Evolutionary conservation across 1,140 invertebrate genomes (phyloP).

Genomic region (Schlechtendalia chinensis): DNA sequence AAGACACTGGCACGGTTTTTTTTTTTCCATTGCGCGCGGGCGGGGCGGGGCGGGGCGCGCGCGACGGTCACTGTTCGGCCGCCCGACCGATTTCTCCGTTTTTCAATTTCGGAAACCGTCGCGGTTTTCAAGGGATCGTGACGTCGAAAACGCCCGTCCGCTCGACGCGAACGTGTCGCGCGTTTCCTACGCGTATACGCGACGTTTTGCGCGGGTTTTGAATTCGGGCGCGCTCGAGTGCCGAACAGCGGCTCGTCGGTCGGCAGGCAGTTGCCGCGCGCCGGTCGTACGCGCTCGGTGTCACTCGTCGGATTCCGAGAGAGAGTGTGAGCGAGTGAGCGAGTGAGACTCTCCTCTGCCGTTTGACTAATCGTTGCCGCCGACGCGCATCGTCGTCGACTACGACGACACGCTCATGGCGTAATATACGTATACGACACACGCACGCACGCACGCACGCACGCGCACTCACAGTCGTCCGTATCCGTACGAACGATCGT

Average conservation of each 20-base stretch:
- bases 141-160: neutral
- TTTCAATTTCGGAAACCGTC: neutral
- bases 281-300: slow-evolving; percentile 19
- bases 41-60: neutral
- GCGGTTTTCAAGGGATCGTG: neutral
- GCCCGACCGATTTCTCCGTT: neutral
- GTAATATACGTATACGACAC: neutral
- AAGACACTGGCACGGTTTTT: too few species aligned
- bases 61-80: slow-evolving; percentile 27
- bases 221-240: slow-evolving; percentile 23
- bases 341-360: too few species aligned
- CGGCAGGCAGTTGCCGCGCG: neutral
- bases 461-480: neutral
- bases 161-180: neutral
- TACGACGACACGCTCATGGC: too few species aligned
- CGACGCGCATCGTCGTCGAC: neutral
- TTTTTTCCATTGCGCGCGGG: too few species aligned
- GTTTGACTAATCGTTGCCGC: slow-evolving; percentile 15
- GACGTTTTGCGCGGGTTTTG: neutral
- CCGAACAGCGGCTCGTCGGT: slow-evolving; percentile 32
- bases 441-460: neutral
- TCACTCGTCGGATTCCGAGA: slow-evolving; percentile 28
- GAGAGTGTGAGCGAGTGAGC: too few species aligned
- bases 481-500: slow-evolving; percentile 28
- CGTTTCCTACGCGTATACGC: fast-evolving